These are phyloP conservation scores for Drosophila burlai DNA, from an alignment of 1,140 invertebrate species.

Conservation along the genomic window DNA sequence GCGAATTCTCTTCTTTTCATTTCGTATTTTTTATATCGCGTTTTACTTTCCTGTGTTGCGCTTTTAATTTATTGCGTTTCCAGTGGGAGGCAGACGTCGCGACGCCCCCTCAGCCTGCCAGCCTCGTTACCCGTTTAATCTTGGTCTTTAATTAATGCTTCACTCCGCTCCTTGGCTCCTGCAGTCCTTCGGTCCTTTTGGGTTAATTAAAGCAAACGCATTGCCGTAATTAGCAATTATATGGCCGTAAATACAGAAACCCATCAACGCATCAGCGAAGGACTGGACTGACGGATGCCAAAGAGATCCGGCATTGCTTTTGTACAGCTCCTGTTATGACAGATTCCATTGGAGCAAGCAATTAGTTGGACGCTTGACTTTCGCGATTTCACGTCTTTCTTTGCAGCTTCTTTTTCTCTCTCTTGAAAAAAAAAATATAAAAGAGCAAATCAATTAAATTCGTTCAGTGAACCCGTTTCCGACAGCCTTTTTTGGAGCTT, in stretches of 20 bases:
- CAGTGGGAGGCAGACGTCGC: constrained; percentile 26
- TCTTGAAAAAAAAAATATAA: not conserved
- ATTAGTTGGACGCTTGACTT: constrained; percentile 51
- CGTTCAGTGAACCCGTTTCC: constrained; percentile 66
- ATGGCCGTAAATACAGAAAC: constrained; percentile 44
- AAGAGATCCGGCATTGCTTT: constrained; percentile 36
- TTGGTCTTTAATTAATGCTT: constrained; percentile 47
- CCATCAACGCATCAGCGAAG: constrained; percentile 22
- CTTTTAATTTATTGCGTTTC: constrained; percentile 73
- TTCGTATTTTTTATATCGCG: constrained; percentile 28
- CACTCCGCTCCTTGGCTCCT: constrained; percentile 6
- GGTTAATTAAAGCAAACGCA: constrained; percentile 61
- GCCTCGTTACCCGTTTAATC: constrained; percentile 38
- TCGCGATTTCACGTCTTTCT: constrained; percentile 49
- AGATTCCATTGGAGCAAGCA: constrained; percentile 43
- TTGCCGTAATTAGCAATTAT: constrained; percentile 60
- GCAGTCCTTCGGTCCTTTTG: constrained; percentile 7
- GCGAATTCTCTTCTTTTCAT: constrained; percentile 26
- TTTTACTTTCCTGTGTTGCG: constrained; percentile 37
- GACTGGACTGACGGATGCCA: constrained; percentile 2
- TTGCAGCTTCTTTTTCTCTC: not conserved
- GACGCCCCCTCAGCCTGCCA: not conserved
- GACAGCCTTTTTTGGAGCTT: constrained; percentile 50
- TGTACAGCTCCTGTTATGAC: constrained; percentile 28
- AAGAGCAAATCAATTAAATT: constrained; percentile 71